A percentile compares a stretch with the other conserved stretches of the same genome.
These are phyloP conservation scores for Drosophila fuyamai DNA, from an alignment of 1,140 invertebrate genomes.

Conservation along the genomic window DNA sequence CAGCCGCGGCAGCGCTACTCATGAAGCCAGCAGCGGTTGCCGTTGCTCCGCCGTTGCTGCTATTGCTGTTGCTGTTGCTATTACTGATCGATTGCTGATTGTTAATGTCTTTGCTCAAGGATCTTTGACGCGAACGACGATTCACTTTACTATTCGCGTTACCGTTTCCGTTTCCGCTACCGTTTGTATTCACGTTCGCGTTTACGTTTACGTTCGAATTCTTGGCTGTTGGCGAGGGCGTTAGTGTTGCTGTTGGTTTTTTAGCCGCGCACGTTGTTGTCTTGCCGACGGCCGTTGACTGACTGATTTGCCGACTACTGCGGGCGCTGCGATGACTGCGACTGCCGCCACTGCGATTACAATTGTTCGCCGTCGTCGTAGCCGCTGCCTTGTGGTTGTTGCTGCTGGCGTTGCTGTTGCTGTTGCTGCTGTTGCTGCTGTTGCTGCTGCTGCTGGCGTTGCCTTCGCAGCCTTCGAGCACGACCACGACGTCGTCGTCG, in stretches of 20 bases:
- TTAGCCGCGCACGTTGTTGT: constrained; percentile 84
- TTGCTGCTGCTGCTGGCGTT: constrained; percentile 49
- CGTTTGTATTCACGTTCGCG: constrained; percentile 18
- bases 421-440: constrained; percentile 18
- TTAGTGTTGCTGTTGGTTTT: constrained; percentile 47
- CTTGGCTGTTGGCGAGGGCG: constrained; percentile 13
- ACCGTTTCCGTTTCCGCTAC: constrained; percentile 37
- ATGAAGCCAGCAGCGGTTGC: constrained; percentile 87
- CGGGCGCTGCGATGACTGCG: constrained; percentile 69
- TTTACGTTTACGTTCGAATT: constrained; percentile 14
- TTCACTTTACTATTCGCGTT: constrained; percentile 86
- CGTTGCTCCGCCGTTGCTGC: constrained; percentile 82
- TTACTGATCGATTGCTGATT: constrained; percentile 18
- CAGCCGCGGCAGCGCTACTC: constrained; percentile 86
- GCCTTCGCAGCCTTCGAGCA: constrained; percentile 69
- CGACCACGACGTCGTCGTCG: constrained; percentile 77
- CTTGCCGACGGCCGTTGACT: constrained; percentile 83
- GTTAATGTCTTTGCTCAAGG: constrained; percentile 68
- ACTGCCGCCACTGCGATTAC: constrained; percentile 56
- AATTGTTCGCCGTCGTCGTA: constrained; percentile 27
- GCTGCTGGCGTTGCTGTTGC: constrained; percentile 25
- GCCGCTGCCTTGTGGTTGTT: constrained; percentile 45
- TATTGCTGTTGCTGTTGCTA: constrained; percentile 61
- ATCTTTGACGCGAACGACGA: constrained; percentile 75
- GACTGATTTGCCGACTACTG: constrained; percentile 79